Base-by-base conservation (phyloP, 1,140 invertebrate species). In the Leptinotarsa defecta region DNA sequence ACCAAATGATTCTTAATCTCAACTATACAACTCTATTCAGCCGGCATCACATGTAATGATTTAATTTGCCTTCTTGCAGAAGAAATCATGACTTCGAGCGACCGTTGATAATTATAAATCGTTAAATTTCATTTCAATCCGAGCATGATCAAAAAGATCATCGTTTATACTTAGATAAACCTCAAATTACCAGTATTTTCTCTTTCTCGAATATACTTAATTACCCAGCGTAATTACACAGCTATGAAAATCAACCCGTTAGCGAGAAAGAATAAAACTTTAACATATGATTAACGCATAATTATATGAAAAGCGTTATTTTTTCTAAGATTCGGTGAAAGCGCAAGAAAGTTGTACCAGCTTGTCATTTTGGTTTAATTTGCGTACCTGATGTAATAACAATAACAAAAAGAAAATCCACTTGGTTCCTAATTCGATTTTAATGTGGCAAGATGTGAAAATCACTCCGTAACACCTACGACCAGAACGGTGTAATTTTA, bases 401-500 rank as follows among this genome's bases (percentile, higher is more conserved):
- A 65, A 64, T 65, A 73, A 73, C 71, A 65, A 73, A 73, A 73
- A 73, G 71, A 73, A 65, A 73, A 73, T 48, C 48, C 64, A 67
- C 61, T 22, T 48, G 61, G 63, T 20, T 15, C 61, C 48, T 73
- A 65, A 73, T 73, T 73, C 71, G 71, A 65, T 62, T 73, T 73
- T 73, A 73, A 73, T 73, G 71, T 48, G 27, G 57, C 62, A 64
- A 73, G 71, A 65, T 65, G 71, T 73, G 62, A 73, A 61, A 73
- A 73, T 73, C 61, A 65, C 64, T 61, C 61, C 71, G 71, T 73
- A 73, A 73, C 71, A 73, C 71, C 71, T 73, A 73, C 62, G 17
- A 73, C 71, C 71, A 73, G 19, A 73, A 73, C 71, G 57, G n/a
- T 73, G 64, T 73, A 73, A 73, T 73, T 73, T 73, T 64, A 73